phyloP scores from a whole-genome alignment of 2,888 invertebrate genomes.

The Alcis repandata region DNA sequence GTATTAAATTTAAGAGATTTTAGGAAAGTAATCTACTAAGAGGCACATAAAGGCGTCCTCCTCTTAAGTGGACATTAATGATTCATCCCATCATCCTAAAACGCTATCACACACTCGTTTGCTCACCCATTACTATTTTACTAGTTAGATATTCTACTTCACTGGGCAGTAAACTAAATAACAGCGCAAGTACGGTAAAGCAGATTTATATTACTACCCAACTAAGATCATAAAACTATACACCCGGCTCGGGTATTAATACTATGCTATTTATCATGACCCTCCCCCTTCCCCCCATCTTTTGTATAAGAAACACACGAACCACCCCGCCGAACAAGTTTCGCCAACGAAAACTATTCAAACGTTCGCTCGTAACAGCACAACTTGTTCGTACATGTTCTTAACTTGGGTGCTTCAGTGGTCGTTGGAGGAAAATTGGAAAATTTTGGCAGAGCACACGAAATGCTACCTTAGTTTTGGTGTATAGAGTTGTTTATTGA shows the following conservation, averaged over 20 bases:
- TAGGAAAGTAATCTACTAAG: not conserved
- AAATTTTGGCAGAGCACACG: slow-evolving; percentile 56
- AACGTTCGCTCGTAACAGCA: slow-evolving; percentile 79
- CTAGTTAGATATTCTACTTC: slow-evolving; percentile 45
- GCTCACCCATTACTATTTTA: slow-evolving; percentile 48
- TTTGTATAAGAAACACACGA: slow-evolving; percentile 83
- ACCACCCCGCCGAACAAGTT: slow-evolving; percentile 81
- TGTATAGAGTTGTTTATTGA: slow-evolving; percentile 57
- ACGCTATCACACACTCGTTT: slow-evolving; percentile 45
- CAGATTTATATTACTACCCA: slow-evolving; percentile 84
- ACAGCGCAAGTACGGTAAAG: slow-evolving; percentile 73
- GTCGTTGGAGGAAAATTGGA: slow-evolving; percentile 84
- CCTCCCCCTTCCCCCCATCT: slow-evolving; percentile 73
- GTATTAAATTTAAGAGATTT: not conserved
- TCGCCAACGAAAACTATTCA: slow-evolving; percentile 81
- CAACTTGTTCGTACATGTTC: slow-evolving; percentile 83
- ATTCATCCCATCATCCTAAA: slow-evolving; percentile 45
- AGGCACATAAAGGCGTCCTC: slow-evolving; percentile 1
- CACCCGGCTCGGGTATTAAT: slow-evolving; percentile 80
- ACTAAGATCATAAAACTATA: slow-evolving; percentile 87
- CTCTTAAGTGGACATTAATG: slow-evolving; percentile 33
- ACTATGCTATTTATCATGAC: slow-evolving; percentile 83
- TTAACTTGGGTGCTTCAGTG: slow-evolving; percentile 83
- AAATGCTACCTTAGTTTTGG: slow-evolving; percentile 57
- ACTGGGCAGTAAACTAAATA: slow-evolving; percentile 63